A percentile compares a stretch with the other conserved stretches of the same genome.
These are phyloP conservation scores for Stercorarius parasiticus DNA, from an alignment of 2,113 vertebrate species.

Conservation along the genomic window DNA sequence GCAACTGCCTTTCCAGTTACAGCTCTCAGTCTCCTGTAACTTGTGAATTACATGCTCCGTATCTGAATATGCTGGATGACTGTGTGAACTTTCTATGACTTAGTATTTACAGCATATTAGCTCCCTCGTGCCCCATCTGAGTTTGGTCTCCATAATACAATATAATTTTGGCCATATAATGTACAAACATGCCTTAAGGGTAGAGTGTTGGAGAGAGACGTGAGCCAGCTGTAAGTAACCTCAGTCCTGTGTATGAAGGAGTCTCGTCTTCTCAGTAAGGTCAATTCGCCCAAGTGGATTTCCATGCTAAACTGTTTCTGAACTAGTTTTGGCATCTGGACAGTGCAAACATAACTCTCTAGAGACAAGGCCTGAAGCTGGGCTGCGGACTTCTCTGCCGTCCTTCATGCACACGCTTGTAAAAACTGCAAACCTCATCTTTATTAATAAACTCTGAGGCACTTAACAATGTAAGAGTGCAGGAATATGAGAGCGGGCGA, in stretches of 20 bases:
- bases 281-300: background rate
- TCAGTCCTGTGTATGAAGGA: background rate
- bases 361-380: background rate
- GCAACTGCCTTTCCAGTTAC: background rate
- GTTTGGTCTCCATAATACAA: background rate
- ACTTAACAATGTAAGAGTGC: background rate
- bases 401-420: background rate
- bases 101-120: background rate
- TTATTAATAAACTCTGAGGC: background rate
- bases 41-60: background rate
- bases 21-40: background rate
- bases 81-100: background rate
- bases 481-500: background rate
- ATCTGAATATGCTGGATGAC: background rate
- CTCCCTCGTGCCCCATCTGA: background rate
- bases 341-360: background rate
- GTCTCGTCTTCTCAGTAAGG: background rate
- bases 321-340: background rate
- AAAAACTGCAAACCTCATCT: background rate
- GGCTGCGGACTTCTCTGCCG: background rate
- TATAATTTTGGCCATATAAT: background rate
- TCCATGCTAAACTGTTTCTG: background rate
- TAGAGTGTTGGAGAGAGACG: background rate
- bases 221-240: background rate
- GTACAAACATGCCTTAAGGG: background rate